Percentiles rank a stretch among this genome's conserved stretches.
These are phyloP conservation scores for Phragmatobia fuliginosa DNA, from an alignment of 2,888 invertebrate species.

Conservation along the genomic window DNA sequence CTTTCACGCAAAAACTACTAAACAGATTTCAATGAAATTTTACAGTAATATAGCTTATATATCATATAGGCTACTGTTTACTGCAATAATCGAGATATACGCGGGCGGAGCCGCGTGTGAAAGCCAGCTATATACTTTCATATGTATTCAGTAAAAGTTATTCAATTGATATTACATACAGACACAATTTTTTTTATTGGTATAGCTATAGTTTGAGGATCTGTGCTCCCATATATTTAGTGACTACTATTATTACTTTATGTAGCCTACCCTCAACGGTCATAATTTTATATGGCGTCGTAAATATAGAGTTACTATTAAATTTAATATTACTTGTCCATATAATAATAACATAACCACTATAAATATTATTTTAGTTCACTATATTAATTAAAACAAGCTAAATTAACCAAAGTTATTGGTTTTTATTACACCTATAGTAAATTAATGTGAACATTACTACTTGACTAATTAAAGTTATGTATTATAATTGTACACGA, in stretches of 20 bases:
- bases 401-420: constrained; percentile 9
- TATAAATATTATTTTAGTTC: constrained; percentile 3
- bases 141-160: no score
- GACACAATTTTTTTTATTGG: no score
- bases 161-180: no score
- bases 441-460: constrained; percentile 7
- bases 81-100: no score
- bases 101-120: no score
- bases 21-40: no score
- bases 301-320: background rate
- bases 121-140: no score
- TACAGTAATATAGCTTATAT: no score
- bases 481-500: constrained; percentile 1
- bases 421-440: constrained; percentile 3
- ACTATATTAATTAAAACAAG: constrained; percentile 7
- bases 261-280: background rate
- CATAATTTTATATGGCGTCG: background rate
- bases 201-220: no score
- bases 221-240: background rate
- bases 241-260: background rate
- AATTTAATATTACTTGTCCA: constrained; percentile 4
- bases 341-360: background rate
- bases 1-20: no score
- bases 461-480: background rate
- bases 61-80: no score